Base-by-base conservation (phyloP, 2,113 vertebrate genomes). In the Calyptomena viridis region DNA sequence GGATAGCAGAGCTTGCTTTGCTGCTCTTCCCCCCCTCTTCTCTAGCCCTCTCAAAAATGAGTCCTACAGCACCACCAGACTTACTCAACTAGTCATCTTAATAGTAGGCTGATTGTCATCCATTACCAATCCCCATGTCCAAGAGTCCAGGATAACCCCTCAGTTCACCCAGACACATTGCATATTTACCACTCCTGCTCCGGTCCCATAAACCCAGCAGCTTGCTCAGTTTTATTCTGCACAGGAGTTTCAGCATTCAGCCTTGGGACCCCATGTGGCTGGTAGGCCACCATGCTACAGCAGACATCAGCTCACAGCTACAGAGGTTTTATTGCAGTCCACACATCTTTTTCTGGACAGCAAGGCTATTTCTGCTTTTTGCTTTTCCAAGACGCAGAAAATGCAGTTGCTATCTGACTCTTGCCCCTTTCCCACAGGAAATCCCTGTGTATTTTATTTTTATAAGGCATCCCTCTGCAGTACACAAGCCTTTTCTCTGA, bases 321-420 rank as follows among this genome's bases (percentile, higher is more conserved):
- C 67, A 83, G 62, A 94, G 55, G 52, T 92, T 94, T 93, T 59
- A 89, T 30, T 94, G 79, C 71, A 76, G 80, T 89, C 77, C 85
- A 84, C 23, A 44, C 71, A 52, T 79, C 50, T 85, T 87, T 84
- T 89, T 90, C 82, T 44, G 39, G 73, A 82, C 40, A 82, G 76
- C 46, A 75, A 88, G 31, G 67, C 68, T 94, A 55, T 84, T 94
- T 82, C 84, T 90, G 49, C 49, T 90, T 55, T 90, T 93, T 77
- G 49, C 39, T 89, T 93, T 92, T 93, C 86, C 35, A 87, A 35
- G 62, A 87, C 31, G 39, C 69, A 74, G 69, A 91, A 93, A 92
- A 92, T 13, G 44, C 63, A 49, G 74, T 27, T 75, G 40, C 79
- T 96, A 24, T 80, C 56, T 78, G 44, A 37, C 66, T 93, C 42